phyloP scores from a whole-genome alignment of 2,113 vertebrate species.

The Sprattus sprattus region DNA sequence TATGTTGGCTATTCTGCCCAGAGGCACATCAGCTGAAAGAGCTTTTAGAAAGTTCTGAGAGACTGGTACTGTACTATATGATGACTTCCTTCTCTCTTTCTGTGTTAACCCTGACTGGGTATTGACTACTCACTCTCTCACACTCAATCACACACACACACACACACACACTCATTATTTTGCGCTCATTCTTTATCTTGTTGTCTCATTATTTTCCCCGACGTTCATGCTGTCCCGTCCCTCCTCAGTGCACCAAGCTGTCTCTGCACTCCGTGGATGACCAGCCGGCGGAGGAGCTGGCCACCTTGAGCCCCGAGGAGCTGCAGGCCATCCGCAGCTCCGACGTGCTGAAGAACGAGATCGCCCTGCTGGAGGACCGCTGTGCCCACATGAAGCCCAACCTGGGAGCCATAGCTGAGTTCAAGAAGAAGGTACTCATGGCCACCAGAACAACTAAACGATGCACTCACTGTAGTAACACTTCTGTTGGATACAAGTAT shows the following conservation, averaged over 20 bases:
- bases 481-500: too few relatives aligned
- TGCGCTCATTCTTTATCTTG: too few relatives aligned
- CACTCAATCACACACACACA: too few relatives aligned
- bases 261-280: conserved; percentile 80
- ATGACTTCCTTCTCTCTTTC: too few relatives aligned
- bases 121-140: too few relatives aligned
- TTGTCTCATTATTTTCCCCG: background rate
- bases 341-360: conserved; percentile 79
- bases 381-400: conserved; percentile 87
- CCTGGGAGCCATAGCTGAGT: conserved; percentile 85
- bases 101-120: too few relatives aligned
- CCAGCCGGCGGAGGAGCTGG: conserved; percentile 73
- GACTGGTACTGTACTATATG: too few relatives aligned
- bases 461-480: too few relatives aligned
- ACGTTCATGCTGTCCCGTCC: background rate
- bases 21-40: background rate
- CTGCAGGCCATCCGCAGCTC: conserved; percentile 77
- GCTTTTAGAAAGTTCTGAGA: too few relatives aligned
- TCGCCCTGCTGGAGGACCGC: conserved; percentile 84
- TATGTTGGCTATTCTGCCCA: background rate
- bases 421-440: conserved; percentile 82
- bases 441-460: too few relatives aligned
- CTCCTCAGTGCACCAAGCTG: conserved; percentile 79
- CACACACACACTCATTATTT: too few relatives aligned
- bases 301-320: conserved; percentile 68